Percentiles rank a stretch among this genome's conserved stretches.
Evolutionary conservation across 2,113 vertebrate species (phyloP).

Genomic region (Ptilorrhoa leucosticta): DNA sequence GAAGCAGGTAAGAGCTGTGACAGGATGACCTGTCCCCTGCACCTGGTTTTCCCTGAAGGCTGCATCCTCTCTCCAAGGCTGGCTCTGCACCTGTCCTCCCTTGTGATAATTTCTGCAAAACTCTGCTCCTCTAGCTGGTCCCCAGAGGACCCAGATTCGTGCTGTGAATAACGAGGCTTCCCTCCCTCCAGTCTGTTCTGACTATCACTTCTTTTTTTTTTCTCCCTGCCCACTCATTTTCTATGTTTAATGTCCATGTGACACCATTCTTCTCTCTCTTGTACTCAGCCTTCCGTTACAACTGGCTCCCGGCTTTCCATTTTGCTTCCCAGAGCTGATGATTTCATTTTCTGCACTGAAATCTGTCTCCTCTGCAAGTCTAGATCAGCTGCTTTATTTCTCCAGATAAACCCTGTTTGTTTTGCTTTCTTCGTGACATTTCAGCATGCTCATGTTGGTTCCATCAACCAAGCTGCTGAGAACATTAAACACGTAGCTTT

Average conservation of each 20-base stretch:
- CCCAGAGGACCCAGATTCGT: neutral
- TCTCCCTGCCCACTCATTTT: neutral
- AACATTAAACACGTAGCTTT: neutral
- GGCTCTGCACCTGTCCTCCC: neutral
- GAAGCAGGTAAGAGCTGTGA: neutral
- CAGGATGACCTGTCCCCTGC: neutral
- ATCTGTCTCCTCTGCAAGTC: neutral
- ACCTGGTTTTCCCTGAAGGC: neutral
- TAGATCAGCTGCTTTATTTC: neutral
- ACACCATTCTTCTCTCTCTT: neutral
- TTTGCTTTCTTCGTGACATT: neutral
- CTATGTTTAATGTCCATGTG: neutral
- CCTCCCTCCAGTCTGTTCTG: neutral
- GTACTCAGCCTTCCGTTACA: neutral
- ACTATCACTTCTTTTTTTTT: neutral
- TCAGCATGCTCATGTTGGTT: neutral
- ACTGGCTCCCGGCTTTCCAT: neutral
- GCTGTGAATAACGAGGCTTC: neutral
- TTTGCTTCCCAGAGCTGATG: neutral
- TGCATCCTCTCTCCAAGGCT: neutral
- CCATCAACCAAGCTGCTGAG: neutral
- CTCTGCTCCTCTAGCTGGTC: neutral
- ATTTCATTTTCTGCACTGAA: neutral
- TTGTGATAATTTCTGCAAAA: neutral
- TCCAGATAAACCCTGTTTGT: neutral